These are phyloP conservation scores for Sorex fumeus DNA, from an alignment of 2,113 vertebrate species.

Conservation along the genomic window DNA sequence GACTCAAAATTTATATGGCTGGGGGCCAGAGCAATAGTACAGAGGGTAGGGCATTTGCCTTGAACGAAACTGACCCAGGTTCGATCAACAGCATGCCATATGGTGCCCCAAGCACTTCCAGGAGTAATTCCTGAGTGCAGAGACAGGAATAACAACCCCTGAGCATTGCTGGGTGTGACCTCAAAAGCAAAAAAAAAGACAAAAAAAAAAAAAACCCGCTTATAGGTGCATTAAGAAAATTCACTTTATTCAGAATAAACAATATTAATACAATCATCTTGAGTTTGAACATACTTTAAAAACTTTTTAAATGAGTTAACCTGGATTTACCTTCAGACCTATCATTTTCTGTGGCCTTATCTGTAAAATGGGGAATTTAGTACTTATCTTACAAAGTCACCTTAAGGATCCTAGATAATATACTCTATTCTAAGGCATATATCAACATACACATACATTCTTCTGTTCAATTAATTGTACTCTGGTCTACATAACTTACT, in stretches of 20 bases:
- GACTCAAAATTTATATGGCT: background rate
- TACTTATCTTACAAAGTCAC: background rate
- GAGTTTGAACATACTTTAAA: slow-evolving; percentile 16
- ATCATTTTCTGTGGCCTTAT: background rate
- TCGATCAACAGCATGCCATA: too few relatives aligned
- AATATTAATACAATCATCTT: background rate
- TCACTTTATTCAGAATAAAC: slow-evolving; percentile 23
- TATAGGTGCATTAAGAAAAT: background rate
- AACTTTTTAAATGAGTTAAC: slow-evolving; percentile 53
- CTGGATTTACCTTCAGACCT: background rate
- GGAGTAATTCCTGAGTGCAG: too few relatives aligned
- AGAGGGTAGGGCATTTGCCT: too few relatives aligned
- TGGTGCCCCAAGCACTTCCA: too few relatives aligned
- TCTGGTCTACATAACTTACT: slow-evolving; percentile 71
- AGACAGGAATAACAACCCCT: too few relatives aligned
- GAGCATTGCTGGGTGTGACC: too few relatives aligned
- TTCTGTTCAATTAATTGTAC: background rate
- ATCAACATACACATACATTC: background rate
- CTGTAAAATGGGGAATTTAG: background rate
- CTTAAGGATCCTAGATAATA: background rate
- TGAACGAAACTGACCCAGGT: too few relatives aligned
- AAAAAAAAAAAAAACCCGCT: too few relatives aligned
- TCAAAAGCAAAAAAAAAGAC: too few relatives aligned
- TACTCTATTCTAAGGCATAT: background rate
- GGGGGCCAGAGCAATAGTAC: too few relatives aligned